phyloP scores from a whole-genome alignment of 1,140 invertebrate species.

The Zaprionus kolodkinae region DNA sequence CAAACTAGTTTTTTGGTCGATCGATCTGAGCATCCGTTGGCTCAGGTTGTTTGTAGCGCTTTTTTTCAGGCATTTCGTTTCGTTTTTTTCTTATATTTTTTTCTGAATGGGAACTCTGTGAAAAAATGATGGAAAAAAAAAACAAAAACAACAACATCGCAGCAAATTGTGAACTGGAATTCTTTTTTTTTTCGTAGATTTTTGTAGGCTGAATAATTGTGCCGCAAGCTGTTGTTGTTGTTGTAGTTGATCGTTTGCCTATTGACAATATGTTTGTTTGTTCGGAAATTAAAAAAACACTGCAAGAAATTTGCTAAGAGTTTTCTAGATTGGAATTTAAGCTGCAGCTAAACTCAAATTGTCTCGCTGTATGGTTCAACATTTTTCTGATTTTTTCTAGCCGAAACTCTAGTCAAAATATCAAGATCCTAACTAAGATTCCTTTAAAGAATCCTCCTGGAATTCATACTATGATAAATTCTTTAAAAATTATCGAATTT shows the following conservation, averaged over 20 bases:
- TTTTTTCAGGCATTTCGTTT: conserved; percentile 22
- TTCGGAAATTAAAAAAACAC: neutral
- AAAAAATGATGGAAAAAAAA: conserved; percentile 24
- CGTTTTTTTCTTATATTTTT: conserved; percentile 33
- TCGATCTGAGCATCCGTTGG: conserved; percentile 68
- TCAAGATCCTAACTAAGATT: too few relatives aligned
- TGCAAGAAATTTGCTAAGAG: neutral
- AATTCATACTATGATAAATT: too few relatives aligned
- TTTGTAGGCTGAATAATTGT: conserved; percentile 60
- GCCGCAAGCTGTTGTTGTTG: conserved; percentile 42
- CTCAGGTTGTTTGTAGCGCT: conserved; percentile 65
- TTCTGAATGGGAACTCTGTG: conserved; percentile 69
- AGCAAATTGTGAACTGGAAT: conserved; percentile 62
- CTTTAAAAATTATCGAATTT: too few relatives aligned
- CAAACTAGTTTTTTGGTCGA: conserved; percentile 77
- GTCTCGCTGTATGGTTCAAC: neutral
- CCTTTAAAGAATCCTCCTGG: too few relatives aligned
- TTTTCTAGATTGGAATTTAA: neutral
- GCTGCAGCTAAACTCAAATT: neutral
- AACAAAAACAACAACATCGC: too few relatives aligned
- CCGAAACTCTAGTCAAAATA: neutral
- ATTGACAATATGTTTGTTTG: conserved; percentile 12
- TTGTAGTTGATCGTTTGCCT: conserved; percentile 50
- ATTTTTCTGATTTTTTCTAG: too few relatives aligned
- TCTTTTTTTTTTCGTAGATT: conserved; percentile 56